A percentile compares a stretch with the other conserved stretches of the same genome.
Conservation (phyloP, 2,113 vertebrate genomes). For the Tragulus kanchil region DNA sequence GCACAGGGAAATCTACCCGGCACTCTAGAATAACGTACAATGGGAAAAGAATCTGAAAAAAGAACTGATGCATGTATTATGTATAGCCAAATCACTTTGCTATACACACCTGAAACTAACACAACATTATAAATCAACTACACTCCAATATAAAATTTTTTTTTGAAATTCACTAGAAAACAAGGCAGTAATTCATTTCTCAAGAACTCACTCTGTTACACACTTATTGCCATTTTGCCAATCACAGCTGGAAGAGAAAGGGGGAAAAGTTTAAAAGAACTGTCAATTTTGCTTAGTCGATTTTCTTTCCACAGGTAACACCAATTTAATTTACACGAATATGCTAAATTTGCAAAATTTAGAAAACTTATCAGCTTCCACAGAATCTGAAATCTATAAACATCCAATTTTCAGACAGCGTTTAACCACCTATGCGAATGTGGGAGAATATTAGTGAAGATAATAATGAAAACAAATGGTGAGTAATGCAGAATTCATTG, state of each 20-base stretch:
- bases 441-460: not conserved
- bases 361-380: not conserved
- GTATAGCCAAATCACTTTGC: not conserved
- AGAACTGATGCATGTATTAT: not conserved
- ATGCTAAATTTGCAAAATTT: constrained; percentile 13
- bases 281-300: not conserved
- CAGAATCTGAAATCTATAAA: constrained; percentile 3
- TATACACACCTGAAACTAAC: not conserved
- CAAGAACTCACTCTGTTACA: not conserved
- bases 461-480: constrained; percentile 44
- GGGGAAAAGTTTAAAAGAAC: not conserved
- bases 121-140: not conserved
- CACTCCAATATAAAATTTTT: not conserved
- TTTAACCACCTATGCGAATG: constrained; percentile 10
- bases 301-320: not conserved
- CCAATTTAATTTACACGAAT: not conserved
- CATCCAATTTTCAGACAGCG: not conserved
- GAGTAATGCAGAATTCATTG: not conserved
- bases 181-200: not conserved
- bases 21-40: not conserved
- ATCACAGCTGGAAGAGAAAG: not conserved
- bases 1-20: not conserved
- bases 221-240: not conserved
- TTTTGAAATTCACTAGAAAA: not conserved
- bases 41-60: not conserved